These are phyloP conservation scores for Drosophila truncata DNA, from an alignment of 1,140 invertebrate species.

Conservation along the genomic window DNA sequence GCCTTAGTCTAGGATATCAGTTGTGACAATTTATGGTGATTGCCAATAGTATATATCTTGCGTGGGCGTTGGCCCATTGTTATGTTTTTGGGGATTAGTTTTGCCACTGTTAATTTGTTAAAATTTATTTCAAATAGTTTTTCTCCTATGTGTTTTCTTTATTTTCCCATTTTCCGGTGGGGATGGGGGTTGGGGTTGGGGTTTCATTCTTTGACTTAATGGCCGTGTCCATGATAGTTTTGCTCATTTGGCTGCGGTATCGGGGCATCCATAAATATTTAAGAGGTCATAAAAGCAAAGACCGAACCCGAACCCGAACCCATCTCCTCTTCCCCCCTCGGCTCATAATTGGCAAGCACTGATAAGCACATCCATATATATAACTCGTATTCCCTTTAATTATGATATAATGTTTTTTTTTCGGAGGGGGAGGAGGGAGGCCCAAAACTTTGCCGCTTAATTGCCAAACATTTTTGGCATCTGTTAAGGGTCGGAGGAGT, in stretches of 20 bases:
- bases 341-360: slow-evolving; percentile 75
- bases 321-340: not conserved
- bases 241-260: slow-evolving; percentile 42
- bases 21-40: slow-evolving; percentile 62
- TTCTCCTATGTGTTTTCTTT: not conserved
- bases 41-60: slow-evolving; percentile 26
- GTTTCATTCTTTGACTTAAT: slow-evolving; percentile 16
- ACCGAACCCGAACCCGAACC: not conserved
- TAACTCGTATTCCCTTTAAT: slow-evolving; percentile 33
- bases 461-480: slow-evolving; percentile 68
- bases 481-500: slow-evolving; percentile 2
- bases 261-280: slow-evolving; percentile 66
- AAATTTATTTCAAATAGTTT: slow-evolving; percentile 60
- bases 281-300: slow-evolving; percentile 70
- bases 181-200: too few species aligned
- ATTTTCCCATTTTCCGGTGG: not conserved
- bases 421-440: too few species aligned
- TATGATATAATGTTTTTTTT: slow-evolving; percentile 54
- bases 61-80: slow-evolving; percentile 46
- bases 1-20: slow-evolving; percentile 48
- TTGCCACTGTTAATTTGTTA: slow-evolving; percentile 64
- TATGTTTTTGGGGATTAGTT: slow-evolving; percentile 46
- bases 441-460: slow-evolving; percentile 54
- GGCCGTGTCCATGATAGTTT: slow-evolving; percentile 39
- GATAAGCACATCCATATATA: slow-evolving; percentile 36